Evolutionary conservation across 2,888 invertebrate genomes (phyloP).

Genomic region (Lepidonotus clava): DNA sequence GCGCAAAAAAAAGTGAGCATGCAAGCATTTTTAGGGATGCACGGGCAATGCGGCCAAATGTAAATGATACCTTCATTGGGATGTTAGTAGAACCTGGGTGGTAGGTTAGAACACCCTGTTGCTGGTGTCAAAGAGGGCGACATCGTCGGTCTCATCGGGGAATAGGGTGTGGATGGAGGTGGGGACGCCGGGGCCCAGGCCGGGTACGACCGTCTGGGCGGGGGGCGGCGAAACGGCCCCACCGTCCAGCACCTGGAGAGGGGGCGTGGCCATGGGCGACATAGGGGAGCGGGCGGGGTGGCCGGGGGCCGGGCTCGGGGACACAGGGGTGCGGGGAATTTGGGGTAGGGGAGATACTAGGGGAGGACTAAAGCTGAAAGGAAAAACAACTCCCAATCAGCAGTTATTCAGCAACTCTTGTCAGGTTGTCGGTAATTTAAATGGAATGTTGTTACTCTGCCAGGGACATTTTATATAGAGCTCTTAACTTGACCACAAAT

Average conservation of each 20-base stretch:
- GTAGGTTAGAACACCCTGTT: constrained; percentile 11
- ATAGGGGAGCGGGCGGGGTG: neutral
- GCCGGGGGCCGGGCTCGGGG: neutral
- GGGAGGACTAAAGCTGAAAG: neutral
- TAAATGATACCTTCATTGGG: too few relatives aligned
- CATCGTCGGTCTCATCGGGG: constrained; percentile 20
- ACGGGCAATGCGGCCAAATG: too few relatives aligned
- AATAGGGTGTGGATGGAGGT: neutral
- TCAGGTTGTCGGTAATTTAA: too few relatives aligned
- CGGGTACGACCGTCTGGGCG: constrained; percentile 12
- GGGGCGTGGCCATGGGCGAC: neutral
- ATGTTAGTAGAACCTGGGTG: neutral
- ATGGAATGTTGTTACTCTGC: too few relatives aligned
- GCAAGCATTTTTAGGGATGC: too few relatives aligned
- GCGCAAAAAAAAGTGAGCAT: too few relatives aligned
- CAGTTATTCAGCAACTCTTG: too few relatives aligned
- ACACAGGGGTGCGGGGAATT: neutral
- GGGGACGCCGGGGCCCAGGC: neutral
- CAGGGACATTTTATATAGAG: too few relatives aligned
- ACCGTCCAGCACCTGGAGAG: neutral
- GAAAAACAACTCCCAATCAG: neutral
- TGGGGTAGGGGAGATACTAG: neutral
- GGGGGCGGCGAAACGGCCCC: neutral
- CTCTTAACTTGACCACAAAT: too few relatives aligned
- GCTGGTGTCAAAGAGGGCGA: constrained; percentile 40